phyloP scores from a whole-genome alignment of 2,888 invertebrate species.

The Agrochola circellaris region DNA sequence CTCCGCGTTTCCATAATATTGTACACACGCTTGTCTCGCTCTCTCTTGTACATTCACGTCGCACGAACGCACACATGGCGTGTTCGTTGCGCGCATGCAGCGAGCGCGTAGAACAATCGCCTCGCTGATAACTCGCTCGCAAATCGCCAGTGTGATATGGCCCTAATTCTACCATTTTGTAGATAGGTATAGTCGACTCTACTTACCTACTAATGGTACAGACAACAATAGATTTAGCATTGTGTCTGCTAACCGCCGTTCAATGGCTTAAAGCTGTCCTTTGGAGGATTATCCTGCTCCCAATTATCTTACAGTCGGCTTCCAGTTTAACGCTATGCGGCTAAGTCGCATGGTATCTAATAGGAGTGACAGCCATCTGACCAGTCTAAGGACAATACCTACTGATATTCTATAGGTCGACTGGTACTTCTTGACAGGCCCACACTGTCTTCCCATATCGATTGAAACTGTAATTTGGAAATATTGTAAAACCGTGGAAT shows the following conservation, averaged over 20 bases:
- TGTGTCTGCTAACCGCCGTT: not conserved
- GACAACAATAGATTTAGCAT: not conserved
- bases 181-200: not conserved
- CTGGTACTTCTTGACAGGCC: not conserved
- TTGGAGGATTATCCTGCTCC: not conserved
- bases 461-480: not conserved
- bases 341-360: not conserved
- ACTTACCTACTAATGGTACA: not conserved
- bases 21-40: too few relatives aligned
- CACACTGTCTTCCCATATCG: not conserved
- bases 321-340: not conserved
- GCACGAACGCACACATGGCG: too few relatives aligned
- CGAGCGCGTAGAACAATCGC: too few relatives aligned
- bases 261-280: constrained; percentile 18
- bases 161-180: too few relatives aligned
- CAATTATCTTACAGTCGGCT: not conserved
- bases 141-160: too few relatives aligned
- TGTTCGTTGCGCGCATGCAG: too few relatives aligned
- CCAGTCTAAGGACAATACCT: not conserved
- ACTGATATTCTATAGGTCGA: not conserved
- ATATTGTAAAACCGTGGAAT: not conserved
- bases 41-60: too few relatives aligned
- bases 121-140: too few relatives aligned
- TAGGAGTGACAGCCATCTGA: not conserved
- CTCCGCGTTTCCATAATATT: too few relatives aligned